Evolutionary conservation across 2,888 invertebrate species (phyloP), one percentile per base, ranked within the genome.

Genomic region (Eilema sororculum): DNA sequence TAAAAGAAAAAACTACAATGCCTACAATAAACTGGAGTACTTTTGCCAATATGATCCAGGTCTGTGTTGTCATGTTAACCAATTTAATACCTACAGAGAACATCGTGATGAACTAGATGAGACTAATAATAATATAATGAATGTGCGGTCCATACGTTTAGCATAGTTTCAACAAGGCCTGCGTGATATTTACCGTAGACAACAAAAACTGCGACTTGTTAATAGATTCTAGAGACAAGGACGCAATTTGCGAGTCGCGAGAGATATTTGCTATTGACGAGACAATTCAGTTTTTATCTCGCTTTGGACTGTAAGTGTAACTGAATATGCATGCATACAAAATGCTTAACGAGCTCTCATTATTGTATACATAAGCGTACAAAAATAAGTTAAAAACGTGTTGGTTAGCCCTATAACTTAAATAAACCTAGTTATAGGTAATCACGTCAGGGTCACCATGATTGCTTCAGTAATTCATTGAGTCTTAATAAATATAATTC

Each of bases 61-160:
- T 5, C 6, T 46, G 46, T 20, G 13, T 20, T 20, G n/a, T 5
- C 46, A 46, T 46, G 3, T 46, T 9, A 20, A 52, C n/a, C 9
- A 52, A 52, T 52, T 52, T 2, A n/a, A 52, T n/a, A n/a, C n/a
- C n/a, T n/a, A n/a, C 2, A 52, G 9, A 52, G 52, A 9, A 52
- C 2, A 9, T 52, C n/a, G 52, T 52, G 52, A 52, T n/a, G n/a
- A n/a, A 9, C 52, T n/a, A 52, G 9, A 52, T 0, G 4, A n/a
- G 52, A 52, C n/a, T 52, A 52, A 52, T n/a, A n/a, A n/a, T n/a
- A n/a, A 52, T n/a, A n/a, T 52, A 52, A 52, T 52, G 20, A 52
- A 52, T 52, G 9, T 52, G n/a, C 20, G 8, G 9, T 52, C 52
- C n/a, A n/a, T n/a, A 52, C 6, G 52, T n/a, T 52, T 52, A 52